These are phyloP conservation scores for Phortica magna DNA, from an alignment of 2,888 invertebrate genomes.

Conservation along the genomic window DNA sequence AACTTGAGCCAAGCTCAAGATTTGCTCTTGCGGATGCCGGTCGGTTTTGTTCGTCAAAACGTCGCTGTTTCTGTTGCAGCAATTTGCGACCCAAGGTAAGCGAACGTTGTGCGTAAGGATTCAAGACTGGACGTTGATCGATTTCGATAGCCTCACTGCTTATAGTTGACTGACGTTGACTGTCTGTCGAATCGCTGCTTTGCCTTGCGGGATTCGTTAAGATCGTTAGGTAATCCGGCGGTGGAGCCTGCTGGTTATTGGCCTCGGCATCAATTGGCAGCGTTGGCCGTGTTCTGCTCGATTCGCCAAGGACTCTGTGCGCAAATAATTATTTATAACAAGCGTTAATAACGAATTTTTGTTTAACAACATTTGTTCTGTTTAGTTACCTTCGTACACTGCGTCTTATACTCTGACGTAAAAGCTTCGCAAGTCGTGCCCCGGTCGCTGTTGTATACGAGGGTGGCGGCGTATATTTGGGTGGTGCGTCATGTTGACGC, in stretches of 20 bases:
- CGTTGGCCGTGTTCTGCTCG: slow-evolving; percentile 58
- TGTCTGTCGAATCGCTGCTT: not conserved
- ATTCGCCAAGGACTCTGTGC: slow-evolving; percentile 64
- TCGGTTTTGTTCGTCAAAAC: slow-evolving; percentile 33
- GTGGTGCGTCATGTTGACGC: slow-evolving; percentile 86
- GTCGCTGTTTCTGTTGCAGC: slow-evolving; percentile 45
- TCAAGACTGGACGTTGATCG: slow-evolving; percentile 56
- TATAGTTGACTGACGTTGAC: slow-evolving; percentile 47
- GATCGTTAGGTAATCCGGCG: slow-evolving; percentile 72
- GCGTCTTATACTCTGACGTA: slow-evolving; percentile 87
- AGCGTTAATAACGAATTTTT: not conserved
- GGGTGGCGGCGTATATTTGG: slow-evolving; percentile 95
- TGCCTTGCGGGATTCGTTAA: slow-evolving; percentile 58
- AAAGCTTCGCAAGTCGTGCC: slow-evolving; percentile 86
- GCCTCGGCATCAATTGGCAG: slow-evolving; percentile 60
- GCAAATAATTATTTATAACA: not conserved
- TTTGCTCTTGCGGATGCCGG: slow-evolving; percentile 40
- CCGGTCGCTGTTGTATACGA: slow-evolving; percentile 95
- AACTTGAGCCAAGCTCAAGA: slow-evolving; percentile 43
- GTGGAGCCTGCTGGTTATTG: slow-evolving; percentile 58
- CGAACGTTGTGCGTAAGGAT: slow-evolving; percentile 63
- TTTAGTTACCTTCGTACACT: slow-evolving; percentile 83
- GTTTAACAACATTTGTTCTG: not conserved
- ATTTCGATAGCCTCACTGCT: slow-evolving; percentile 66
- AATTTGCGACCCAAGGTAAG: slow-evolving; percentile 68